These are phyloP conservation scores for Melipona beecheii DNA, from an alignment of 2,888 invertebrate species.

Conservation along the genomic window DNA sequence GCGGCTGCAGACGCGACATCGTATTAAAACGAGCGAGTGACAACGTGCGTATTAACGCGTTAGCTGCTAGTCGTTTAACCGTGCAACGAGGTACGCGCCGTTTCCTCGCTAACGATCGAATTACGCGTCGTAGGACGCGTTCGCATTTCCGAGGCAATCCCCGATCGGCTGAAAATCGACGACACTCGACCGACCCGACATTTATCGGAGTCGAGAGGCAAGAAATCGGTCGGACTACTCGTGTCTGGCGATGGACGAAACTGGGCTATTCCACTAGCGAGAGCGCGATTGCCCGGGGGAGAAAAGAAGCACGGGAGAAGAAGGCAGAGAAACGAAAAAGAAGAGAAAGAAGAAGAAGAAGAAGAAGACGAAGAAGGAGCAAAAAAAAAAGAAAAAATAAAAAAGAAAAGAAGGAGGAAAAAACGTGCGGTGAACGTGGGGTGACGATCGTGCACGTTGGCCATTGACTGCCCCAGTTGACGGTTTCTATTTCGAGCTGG, in stretches of 20 bases:
- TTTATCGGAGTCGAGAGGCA: constrained; percentile 15
- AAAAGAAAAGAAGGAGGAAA: background rate
- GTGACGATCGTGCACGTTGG: constrained; percentile 65
- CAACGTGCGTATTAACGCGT: constrained; percentile 49
- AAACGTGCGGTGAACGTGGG: constrained; percentile 48
- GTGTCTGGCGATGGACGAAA: constrained; percentile 38
- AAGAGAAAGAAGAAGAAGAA: background rate
- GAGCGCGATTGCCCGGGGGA: background rate
- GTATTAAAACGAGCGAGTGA: constrained; percentile 46
- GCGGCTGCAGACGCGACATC: no score
- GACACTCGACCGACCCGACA: background rate
- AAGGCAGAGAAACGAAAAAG: no score
- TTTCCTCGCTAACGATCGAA: constrained; percentile 19
- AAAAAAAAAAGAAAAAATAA: background rate
- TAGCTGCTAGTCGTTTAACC: constrained; percentile 20
- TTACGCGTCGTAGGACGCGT: constrained; percentile 7
- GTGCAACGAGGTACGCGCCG: constrained; percentile 9
- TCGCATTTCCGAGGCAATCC: constrained; percentile 4
- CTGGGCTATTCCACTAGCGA: constrained; percentile 37
- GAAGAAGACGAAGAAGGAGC: background rate
- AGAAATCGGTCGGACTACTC: constrained; percentile 17
- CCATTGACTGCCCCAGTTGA: constrained; percentile 72
- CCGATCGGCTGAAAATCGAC: background rate
- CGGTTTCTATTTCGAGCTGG: constrained; percentile 74
- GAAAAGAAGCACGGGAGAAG: background rate